These are phyloP conservation scores for Dryomyza anilis DNA, from an alignment of 2,888 invertebrate genomes.

Conservation along the genomic window DNA sequence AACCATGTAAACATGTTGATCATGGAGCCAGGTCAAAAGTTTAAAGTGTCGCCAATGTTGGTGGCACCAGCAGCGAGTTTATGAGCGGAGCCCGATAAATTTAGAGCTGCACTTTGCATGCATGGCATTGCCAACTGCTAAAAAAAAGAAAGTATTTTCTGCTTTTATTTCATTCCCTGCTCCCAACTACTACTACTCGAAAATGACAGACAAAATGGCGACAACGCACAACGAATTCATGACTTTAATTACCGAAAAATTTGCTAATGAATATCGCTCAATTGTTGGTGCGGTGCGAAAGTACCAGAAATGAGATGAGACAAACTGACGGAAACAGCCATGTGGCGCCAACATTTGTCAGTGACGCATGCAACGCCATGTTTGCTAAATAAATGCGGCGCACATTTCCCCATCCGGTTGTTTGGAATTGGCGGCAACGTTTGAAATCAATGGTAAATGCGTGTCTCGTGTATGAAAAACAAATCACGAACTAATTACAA, in stretches of 20 bases:
- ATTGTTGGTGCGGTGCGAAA: too few relatives aligned
- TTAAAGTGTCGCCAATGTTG: constrained; percentile 28
- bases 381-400: background rate
- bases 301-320: background rate
- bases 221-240: background rate
- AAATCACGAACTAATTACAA: constrained; percentile 15
- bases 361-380: too few relatives aligned
- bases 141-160: too few relatives aligned
- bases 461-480: constrained; percentile 6
- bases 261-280: constrained; percentile 17
- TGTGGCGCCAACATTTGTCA: too few relatives aligned
- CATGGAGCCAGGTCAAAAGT: constrained; percentile 25
- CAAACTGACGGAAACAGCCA: constrained; percentile 4
- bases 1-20: too few relatives aligned
- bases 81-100: constrained; percentile 1
- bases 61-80: constrained; percentile 22
- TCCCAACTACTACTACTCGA: background rate
- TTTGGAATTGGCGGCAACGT: background rate
- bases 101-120: background rate
- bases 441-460: background rate
- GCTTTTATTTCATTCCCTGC: background rate
- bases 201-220: background rate
- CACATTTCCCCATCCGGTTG: background rate
- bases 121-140: constrained; percentile 1
- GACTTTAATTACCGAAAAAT: constrained; percentile 22